These are phyloP conservation scores for Chinchilla lanigera DNA, from an alignment of 2,113 vertebrate genomes.

Conservation along the genomic window DNA sequence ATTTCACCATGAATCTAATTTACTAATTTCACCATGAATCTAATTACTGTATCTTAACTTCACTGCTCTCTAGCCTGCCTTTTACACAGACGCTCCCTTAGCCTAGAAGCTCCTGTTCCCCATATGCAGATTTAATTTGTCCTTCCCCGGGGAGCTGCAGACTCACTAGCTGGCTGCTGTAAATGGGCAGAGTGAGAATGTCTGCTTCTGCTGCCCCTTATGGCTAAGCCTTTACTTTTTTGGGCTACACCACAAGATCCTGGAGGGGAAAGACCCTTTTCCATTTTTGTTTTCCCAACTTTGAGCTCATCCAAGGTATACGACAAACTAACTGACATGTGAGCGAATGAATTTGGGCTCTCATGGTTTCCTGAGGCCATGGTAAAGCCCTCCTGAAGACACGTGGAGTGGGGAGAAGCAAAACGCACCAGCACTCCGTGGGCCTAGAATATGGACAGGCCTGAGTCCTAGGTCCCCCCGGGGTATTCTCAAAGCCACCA, in stretches of 20 bases:
- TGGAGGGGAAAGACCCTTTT: background rate
- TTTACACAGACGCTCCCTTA: background rate
- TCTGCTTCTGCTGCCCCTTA: background rate
- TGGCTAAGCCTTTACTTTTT: background rate
- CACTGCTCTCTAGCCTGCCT: background rate
- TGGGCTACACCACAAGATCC: background rate
- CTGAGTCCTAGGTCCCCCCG: conserved; percentile 29
- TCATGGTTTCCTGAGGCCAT: background rate
- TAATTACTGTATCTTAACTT: background rate
- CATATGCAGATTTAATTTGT: background rate
- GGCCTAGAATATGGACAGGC: conserved; percentile 59
- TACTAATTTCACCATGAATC: background rate
- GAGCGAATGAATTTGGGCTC: background rate
- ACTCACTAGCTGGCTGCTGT: background rate
- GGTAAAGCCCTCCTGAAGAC: background rate
- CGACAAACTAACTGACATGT: background rate
- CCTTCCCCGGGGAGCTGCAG: background rate
- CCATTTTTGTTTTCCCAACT: background rate
- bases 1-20: background rate
- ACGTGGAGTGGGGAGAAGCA: background rate
- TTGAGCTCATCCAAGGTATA: background rate
- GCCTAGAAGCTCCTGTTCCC: background rate
- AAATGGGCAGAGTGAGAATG: background rate
- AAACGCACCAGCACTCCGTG: background rate
- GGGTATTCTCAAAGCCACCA: conserved; percentile 46